phyloP scores from a whole-genome alignment of 2,113 vertebrate genomes.

The Charina bottae region DNA sequence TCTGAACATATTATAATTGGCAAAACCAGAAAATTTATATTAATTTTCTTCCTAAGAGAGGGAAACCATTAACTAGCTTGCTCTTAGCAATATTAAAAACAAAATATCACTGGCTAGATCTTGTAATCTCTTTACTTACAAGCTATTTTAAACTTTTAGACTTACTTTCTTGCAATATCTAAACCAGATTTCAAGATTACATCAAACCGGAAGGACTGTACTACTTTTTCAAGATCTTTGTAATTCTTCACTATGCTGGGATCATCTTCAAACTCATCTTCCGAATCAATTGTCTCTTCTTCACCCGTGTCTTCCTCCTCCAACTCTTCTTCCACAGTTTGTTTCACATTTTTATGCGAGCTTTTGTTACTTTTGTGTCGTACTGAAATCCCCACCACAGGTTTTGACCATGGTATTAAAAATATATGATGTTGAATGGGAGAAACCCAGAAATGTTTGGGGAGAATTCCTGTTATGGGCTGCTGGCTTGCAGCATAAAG shows the following conservation, averaged over 20 bases:
- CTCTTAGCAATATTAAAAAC: slow-evolving; percentile 1
- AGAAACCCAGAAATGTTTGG: slow-evolving; percentile 57
- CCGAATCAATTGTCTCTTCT: slow-evolving; percentile 73
- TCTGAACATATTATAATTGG: neutral
- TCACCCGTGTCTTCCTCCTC: slow-evolving; percentile 70
- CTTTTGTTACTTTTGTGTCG: slow-evolving; percentile 86
- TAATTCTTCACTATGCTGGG: slow-evolving; percentile 80
- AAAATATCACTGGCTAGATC: neutral
- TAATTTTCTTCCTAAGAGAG: neutral
- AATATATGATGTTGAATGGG: slow-evolving; percentile 55
- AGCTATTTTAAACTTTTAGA: slow-evolving; percentile 45
- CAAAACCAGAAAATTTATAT: neutral
- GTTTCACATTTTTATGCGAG: slow-evolving; percentile 75
- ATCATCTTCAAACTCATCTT: slow-evolving; percentile 79
- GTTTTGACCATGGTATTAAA: slow-evolving; percentile 64
- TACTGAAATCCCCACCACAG: slow-evolving; percentile 64
- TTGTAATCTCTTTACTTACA: slow-evolving; percentile 20
- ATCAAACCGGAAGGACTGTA: slow-evolving; percentile 90
- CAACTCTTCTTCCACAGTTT: slow-evolving; percentile 75
- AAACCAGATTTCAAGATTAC: slow-evolving; percentile 88
- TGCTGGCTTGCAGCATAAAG: slow-evolving; percentile 58
- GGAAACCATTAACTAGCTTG: neutral
- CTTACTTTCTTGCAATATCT: slow-evolving; percentile 92
- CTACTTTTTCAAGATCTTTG: slow-evolving; percentile 88
- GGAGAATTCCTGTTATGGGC: slow-evolving; percentile 53